Conservation (phyloP, 2,797 vertebrate genomes). For the Enoplosus armatus region DNA sequence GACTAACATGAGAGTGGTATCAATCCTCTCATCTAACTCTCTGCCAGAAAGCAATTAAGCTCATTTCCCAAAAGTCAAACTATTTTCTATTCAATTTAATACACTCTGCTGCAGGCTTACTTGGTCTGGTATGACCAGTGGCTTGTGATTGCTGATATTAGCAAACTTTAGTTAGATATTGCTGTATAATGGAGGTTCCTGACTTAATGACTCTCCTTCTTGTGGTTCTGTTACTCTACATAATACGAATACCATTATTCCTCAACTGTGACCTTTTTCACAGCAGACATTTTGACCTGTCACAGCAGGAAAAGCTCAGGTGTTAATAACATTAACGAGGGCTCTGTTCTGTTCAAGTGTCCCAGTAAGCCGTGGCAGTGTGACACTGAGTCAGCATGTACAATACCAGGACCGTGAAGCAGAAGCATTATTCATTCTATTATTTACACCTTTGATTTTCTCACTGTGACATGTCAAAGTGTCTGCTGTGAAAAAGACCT, state of each 20-base stretch:
- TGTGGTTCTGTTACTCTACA: background rate
- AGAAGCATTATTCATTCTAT: constrained; percentile 4
- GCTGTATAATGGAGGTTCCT: background rate
- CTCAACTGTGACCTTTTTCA: background rate
- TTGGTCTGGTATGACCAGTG: background rate
- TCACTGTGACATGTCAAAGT: background rate
- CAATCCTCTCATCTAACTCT: background rate
- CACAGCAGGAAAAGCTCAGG: background rate
- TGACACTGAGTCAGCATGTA: background rate
- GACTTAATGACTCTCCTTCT: background rate
- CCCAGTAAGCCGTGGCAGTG: background rate
- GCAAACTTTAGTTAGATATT: background rate
- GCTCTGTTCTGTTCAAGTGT: background rate
- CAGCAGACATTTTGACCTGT: constrained; percentile 16
- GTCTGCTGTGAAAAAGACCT: constrained; percentile 1
- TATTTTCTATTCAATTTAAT: background rate
- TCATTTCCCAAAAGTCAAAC: background rate
- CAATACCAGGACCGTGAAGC: background rate
- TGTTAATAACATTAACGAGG: background rate
- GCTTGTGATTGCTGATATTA: background rate
- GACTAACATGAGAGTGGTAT: background rate
- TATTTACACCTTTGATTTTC: background rate
- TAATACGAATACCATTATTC: background rate
- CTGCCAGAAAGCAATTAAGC: background rate
- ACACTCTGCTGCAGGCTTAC: background rate